Base-by-base conservation (phyloP, 2,888 invertebrate species). In the Chloroclysta siterata region DNA sequence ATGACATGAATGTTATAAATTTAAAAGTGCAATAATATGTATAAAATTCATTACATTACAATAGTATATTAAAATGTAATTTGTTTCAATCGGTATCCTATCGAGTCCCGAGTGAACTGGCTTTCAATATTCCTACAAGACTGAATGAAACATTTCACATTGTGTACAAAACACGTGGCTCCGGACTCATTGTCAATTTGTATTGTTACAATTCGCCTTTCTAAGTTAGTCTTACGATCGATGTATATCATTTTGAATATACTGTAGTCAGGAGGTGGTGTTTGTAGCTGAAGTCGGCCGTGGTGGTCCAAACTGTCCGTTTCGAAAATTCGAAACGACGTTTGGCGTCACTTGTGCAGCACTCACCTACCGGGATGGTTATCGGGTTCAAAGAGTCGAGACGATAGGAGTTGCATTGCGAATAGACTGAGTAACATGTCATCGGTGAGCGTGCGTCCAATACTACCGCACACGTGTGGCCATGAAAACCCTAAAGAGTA, bases 1-100 rank as follows among this genome's bases (percentile, higher is more conserved):
- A 72, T 74, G 74, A 84, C 81, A 78, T 83, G 77, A 79, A 78
- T 85, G 82, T 85, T 82, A 82, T 83, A 81, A 66, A 65, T 68
- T 85, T 79, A 84, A 84, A 81, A 76, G 91, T 92, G 92, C 91
- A 92, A 92, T 92, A 92, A 90, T 88, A 83, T 88, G 80, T 89
- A 83, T 82, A 87, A 83, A 84, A 80, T 83, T 70, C 66, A 70
- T 70, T 64, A 63, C 84, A 84, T 82, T 84, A 84, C 80, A 84
- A 82, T 85, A 81, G 79, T 86, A 82, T 84, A 79, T 64, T 59
- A 82, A 84, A 83, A 76, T 75, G 79, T 82, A 76, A 76, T 82
- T 85, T 81, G 84, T 88, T 87, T 84, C 83, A 84, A 84, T 85
- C 82, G 84, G 79, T 84, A 76, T 76, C 77, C 83, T 79, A 75